Evolutionary conservation across 2,888 invertebrate genomes (phyloP).

Genomic region (Kuschelorhynchus macadamiae): DNA sequence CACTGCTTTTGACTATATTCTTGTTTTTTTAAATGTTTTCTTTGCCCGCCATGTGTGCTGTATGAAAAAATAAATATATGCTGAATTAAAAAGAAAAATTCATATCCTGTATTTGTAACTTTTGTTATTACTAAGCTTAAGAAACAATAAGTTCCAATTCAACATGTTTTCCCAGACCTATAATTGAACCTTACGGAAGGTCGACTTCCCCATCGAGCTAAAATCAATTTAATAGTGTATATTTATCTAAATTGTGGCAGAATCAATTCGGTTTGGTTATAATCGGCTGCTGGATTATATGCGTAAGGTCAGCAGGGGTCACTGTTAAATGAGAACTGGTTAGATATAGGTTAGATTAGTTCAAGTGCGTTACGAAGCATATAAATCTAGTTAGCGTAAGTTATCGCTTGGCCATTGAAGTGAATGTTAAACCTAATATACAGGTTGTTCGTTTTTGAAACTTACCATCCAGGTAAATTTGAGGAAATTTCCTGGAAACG

Average conservation of each 20-base stretch:
- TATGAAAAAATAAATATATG: no score
- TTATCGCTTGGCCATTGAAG: no score
- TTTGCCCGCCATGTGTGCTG: no score
- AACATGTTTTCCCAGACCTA: slow-evolving; percentile 12
- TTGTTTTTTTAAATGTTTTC: no score
- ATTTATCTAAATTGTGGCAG: slow-evolving; percentile 26
- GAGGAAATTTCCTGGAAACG: no score
- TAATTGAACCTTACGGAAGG: slow-evolving; percentile 16
- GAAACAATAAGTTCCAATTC: not conserved
- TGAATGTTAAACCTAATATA: not conserved
- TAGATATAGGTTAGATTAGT: slow-evolving; percentile 14
- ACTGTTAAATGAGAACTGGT: slow-evolving; percentile 13
- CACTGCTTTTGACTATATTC: no score
- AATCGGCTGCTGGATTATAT: slow-evolving; percentile 22
- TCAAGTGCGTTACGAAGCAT: not conserved
- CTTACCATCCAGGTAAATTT: no score
- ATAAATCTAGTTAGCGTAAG: no score
- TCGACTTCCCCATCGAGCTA: slow-evolving; percentile 20
- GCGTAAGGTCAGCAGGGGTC: slow-evolving; percentile 22
- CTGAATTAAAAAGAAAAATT: no score
- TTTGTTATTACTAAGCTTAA: not conserved
- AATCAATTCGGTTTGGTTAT: slow-evolving; percentile 24
- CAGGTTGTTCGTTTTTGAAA: no score
- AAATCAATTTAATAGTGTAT: slow-evolving; percentile 20
- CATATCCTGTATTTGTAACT: not conserved